Base-by-base conservation (phyloP, 2,888 invertebrate species). In the Vesta saturnalis region DNA sequence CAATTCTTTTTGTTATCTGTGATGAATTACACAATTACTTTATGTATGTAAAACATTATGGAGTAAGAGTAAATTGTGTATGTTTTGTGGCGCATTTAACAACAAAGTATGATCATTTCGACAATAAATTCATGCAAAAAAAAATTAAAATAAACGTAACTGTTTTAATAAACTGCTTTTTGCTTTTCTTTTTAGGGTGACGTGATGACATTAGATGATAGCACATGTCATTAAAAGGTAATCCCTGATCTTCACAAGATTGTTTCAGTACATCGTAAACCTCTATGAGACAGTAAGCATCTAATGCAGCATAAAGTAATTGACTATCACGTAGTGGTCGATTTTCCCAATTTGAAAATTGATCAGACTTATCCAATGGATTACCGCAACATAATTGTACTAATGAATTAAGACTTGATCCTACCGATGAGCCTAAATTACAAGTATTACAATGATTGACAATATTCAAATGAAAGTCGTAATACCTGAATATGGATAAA, bases 301-400 rank as follows among this genome's bases (percentile, higher is more conserved):
- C 97, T 60, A 95, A 83, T 30, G 96, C 95, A 69, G 95, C 95
- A 86, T 96, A 96, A 49, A 86, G 83, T 67, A 94, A 88, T 85
- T 96, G 96, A 69, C 91, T 90, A 47, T 87, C 85, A 56, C 95
- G 85, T 60, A 96, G 80, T 8, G 96, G 96, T 73, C 96, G 86
- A 74, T 91, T 88, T 78, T 94, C 93, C 96, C 96, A 96, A 83
- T 96, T 94, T 0, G 95, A 95, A 84, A 94, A 94, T 79, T 95
- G 95, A 84, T 96, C 94, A n/a, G 90, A 89, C 83, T 96, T 96
- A 83, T 94, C 90, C 47, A 96, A 83, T 52, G 91, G 90, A 62
- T 88, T 85, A 4, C 94, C 94, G 78, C 94, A 88, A 80, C 94
- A 93, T 46, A 90, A 85, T 78, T 92, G 89, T 0, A 94, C 92